These are phyloP conservation scores for Nesometra sesokonis DNA, from an alignment of 35 echinoderm and acorn worm genomes.

Conservation along the genomic window DNA sequence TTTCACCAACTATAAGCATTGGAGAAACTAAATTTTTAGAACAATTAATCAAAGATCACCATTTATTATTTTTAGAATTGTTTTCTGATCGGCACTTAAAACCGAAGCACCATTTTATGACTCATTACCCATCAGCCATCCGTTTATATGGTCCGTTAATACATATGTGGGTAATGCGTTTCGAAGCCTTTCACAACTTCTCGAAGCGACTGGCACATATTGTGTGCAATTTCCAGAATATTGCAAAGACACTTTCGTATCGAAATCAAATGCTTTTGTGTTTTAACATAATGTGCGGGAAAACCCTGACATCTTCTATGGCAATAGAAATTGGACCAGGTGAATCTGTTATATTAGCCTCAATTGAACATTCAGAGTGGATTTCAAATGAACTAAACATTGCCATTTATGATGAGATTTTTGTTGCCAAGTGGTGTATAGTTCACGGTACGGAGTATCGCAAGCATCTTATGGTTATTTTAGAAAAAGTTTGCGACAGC, in stretches of 20 bases:
- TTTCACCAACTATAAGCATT: slow-evolving; percentile 3
- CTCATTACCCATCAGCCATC: slow-evolving; percentile 4
- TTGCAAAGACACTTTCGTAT: slow-evolving; percentile 40
- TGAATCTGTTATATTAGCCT: slow-evolving; percentile 14
- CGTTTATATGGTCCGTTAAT: slow-evolving; percentile 11
- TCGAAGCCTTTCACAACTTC: slow-evolving; percentile 43
- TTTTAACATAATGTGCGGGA: slow-evolving; percentile 20
- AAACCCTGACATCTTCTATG: not conserved
- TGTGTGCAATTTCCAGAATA: slow-evolving; percentile 58
- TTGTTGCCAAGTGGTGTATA: slow-evolving; percentile 47
- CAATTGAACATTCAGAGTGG: slow-evolving; percentile 8
- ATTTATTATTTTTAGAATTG: not conserved
- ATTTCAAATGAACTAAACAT: not conserved
- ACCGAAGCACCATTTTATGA: not conserved
- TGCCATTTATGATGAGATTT: slow-evolving; percentile 22
- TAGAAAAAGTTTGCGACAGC: too few relatives aligned
- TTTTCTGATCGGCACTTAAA: slow-evolving; percentile 1
- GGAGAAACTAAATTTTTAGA: slow-evolving; percentile 16
- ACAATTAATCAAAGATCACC: slow-evolving; percentile 7
- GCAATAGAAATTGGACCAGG: slow-evolving; percentile 41
- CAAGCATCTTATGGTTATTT: slow-evolving; percentile 7
- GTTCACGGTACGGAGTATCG: slow-evolving; percentile 23
- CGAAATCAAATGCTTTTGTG: slow-evolving; percentile 49
- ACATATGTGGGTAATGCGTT: slow-evolving; percentile 36
- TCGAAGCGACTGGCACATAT: slow-evolving; percentile 27